phyloP scores from a whole-genome alignment of 2,888 invertebrate species.

The Eilema sororculum region DNA sequence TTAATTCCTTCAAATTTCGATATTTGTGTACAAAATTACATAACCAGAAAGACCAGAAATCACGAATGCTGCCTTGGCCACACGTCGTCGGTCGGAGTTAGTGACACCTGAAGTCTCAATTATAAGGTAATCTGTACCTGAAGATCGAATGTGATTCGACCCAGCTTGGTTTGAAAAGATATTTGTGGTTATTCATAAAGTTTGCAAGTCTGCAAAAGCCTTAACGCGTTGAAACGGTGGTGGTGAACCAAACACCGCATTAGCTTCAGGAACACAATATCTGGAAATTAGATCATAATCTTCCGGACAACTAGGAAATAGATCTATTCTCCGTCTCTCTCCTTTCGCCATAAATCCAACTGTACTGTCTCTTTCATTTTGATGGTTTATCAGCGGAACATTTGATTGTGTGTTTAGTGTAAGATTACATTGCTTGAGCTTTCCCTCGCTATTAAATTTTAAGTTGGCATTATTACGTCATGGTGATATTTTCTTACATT shows the following conservation, averaged over 20 bases:
- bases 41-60: too few species aligned
- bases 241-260: too few species aligned
- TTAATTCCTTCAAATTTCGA: too few species aligned
- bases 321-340: slow-evolving; percentile 52
- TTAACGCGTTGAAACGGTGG: too few species aligned
- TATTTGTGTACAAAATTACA: too few species aligned
- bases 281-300: slow-evolving; percentile 73
- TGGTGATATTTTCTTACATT: slow-evolving; percentile 25
- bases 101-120: too few species aligned
- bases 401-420: slow-evolving; percentile 39
- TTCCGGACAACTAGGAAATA: slow-evolving; percentile 73
- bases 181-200: not conserved
- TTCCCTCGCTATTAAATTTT: slow-evolving; percentile 43
- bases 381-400: slow-evolving; percentile 36
- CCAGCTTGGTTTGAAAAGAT: not conserved
- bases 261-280: slow-evolving; percentile 54
- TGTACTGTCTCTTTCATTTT: slow-evolving; percentile 48
- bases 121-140: too few species aligned
- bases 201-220: slow-evolving; percentile 3
- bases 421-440: slow-evolving; percentile 41
- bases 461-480: slow-evolving; percentile 31
- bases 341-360: slow-evolving; percentile 48
- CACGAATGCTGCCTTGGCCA: too few species aligned
- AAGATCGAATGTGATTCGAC: too few species aligned
- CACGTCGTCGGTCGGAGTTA: too few species aligned